Evolutionary conservation across 2,797 vertebrate genomes (phyloP), one percentile per base, ranked within the genome.

Genomic region (Paramormyrops hopkinsi): DNA sequence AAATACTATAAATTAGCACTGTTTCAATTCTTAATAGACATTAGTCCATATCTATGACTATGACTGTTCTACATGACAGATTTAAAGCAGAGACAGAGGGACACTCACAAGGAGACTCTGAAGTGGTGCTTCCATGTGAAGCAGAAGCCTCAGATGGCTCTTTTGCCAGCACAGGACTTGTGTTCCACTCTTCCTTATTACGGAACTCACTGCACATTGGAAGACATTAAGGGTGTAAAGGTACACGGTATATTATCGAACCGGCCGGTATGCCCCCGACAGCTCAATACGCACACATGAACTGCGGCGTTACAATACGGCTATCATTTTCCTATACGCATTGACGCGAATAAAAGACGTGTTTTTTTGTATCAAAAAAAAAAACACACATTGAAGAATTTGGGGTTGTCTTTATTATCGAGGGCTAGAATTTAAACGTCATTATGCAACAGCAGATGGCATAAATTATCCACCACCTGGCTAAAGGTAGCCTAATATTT

Each of bases 21-120:
- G 5, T 41, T 44, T 79, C 19, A 46, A 37, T 79, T 6, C 29
- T 17, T 44, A 44, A 79, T 79, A 46, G 17, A 46, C 76, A n/a
- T 46, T 46, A 46, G 76, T 6, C 14, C 37, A 46, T n/a, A 44
- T 8, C 37, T 73, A 37, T 73, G 65, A 37, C 62, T 6, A 76
- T 2, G 69, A 76, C 73, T 82, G 41, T 44, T n/a, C 41, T 19
- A 46, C 19, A 46, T 46, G 76, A 14, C 25, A 69, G 65, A 46
- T 46, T 82, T 11, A 46, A 22, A 44, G 37, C 41, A 46, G 37
- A 5, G 76, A 46, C 14, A 19, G 76, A 46, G 76, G 2, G 41
- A 46, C 19, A 79, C 76, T 92, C 87, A 96, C 96, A 96, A 90
- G 93, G 94, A 8, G 95, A 96, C 91, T 96, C 96, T 0, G 95